These are phyloP conservation scores for Chesias legatella DNA, from an alignment of 2,888 invertebrate genomes.

Conservation along the genomic window DNA sequence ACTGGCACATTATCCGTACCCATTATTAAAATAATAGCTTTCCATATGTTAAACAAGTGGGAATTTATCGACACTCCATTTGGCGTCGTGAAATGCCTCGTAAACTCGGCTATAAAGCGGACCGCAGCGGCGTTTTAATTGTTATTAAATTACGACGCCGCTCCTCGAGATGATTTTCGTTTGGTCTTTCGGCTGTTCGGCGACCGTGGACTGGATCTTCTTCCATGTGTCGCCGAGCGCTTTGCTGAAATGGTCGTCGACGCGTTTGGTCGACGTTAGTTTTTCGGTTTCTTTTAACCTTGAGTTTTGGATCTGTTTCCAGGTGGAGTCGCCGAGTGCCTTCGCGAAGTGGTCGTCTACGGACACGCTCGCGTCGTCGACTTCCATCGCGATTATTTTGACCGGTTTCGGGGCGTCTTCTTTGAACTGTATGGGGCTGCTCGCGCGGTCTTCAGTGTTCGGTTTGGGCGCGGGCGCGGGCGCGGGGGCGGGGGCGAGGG, in stretches of 20 bases:
- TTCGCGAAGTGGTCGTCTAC: constrained; percentile 97
- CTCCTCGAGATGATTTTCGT: constrained; percentile 74
- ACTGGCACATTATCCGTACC: constrained; percentile 38
- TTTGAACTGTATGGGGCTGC: constrained; percentile 72
- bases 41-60: constrained; percentile 63
- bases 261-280: constrained; percentile 60
- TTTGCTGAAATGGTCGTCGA: constrained; percentile 96
- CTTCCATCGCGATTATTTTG: constrained; percentile 79
- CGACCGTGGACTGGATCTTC: constrained; percentile 82
- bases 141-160: constrained; percentile 73
- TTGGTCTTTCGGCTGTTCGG: constrained; percentile 60
- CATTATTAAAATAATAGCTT: constrained; percentile 49
- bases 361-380: constrained; percentile 81
- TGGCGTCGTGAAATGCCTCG: constrained; percentile 60
- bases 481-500: constrained; percentile 51
- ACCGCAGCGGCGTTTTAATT: constrained; percentile 45
- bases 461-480: constrained; percentile 56
- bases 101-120: constrained; percentile 61
- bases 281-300: constrained; percentile 72
- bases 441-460: constrained; percentile 71
- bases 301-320: constrained; percentile 86
- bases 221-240: constrained; percentile 93
- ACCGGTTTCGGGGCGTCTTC: constrained; percentile 59
- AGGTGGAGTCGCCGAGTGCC: constrained; percentile 92
- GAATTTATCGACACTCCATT: constrained; percentile 66